phyloP scores from a whole-genome alignment of 2,113 vertebrate genomes.

The Cebidichthys violaceus region DNA sequence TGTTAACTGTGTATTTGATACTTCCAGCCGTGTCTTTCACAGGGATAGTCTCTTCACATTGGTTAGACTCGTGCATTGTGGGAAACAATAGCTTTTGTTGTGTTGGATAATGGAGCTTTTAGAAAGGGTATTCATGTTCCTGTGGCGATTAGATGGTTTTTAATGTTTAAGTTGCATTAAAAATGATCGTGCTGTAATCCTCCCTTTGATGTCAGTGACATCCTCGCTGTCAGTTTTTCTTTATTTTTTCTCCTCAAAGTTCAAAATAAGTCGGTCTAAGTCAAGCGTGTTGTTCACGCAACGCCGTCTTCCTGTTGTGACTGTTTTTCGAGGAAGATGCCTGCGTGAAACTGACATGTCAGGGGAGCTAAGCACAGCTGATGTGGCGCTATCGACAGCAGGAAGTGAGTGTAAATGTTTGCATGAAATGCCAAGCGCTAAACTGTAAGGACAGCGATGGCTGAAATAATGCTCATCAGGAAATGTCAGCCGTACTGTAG shows the following conservation, averaged over 20 bases:
- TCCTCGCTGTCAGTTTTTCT: slow-evolving; percentile 4
- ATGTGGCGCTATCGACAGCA: slow-evolving; percentile 24
- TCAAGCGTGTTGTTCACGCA: not conserved
- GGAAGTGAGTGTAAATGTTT: slow-evolving; percentile 23
- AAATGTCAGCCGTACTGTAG: slow-evolving; percentile 43
- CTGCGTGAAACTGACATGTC: slow-evolving; percentile 21
- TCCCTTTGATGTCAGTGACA: slow-evolving; percentile 37
- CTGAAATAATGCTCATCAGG: slow-evolving; percentile 63
- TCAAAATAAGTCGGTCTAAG: slow-evolving; percentile 21
- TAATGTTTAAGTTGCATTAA: slow-evolving; percentile 66
- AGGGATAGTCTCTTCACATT: slow-evolving; percentile 72
- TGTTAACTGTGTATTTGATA: slow-evolving; percentile 83
- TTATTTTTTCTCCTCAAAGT: slow-evolving; percentile 17
- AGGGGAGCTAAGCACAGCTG: slow-evolving; percentile 29
- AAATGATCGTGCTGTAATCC: slow-evolving; percentile 33
- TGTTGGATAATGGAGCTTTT: slow-evolving; percentile 76
- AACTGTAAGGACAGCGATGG: slow-evolving; percentile 64
- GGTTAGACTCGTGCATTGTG: slow-evolving; percentile 77
- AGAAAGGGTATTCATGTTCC: slow-evolving; percentile 75
- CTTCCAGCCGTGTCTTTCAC: slow-evolving; percentile 72
- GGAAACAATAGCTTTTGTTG: slow-evolving; percentile 83
- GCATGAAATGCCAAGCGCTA: slow-evolving; percentile 51
- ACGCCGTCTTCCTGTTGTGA: not conserved
- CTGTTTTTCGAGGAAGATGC: not conserved
- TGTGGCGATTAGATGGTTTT: slow-evolving; percentile 64